Conservation (phyloP, 2,888 invertebrate species). For the Cerastoderma edule region DNA sequence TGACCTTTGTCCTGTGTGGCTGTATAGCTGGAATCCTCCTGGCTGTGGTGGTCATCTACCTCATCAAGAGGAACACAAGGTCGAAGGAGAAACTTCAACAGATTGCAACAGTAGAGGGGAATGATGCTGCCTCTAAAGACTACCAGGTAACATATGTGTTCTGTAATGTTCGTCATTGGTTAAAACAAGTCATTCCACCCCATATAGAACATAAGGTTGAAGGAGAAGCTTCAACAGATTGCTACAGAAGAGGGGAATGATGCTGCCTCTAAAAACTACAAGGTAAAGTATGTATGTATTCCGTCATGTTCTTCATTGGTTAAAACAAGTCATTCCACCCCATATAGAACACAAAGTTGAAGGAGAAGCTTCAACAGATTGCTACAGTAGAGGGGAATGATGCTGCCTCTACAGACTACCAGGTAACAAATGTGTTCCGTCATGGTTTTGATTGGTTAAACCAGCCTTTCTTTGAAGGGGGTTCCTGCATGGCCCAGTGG, state of each 20-base stretch:
- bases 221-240: constrained; percentile 92
- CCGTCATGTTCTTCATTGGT: too few species aligned
- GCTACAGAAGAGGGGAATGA: constrained; percentile 87
- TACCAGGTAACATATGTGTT: constrained; percentile 92
- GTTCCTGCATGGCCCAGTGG: too few species aligned
- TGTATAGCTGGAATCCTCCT: constrained; percentile 87
- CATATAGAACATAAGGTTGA: constrained; percentile 90
- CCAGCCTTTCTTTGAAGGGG: too few species aligned
- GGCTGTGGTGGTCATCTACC: constrained; percentile 87
- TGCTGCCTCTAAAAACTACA: constrained; percentile 96
- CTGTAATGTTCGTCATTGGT: too few species aligned
- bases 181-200: too few species aligned
- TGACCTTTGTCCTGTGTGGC: constrained; percentile 87
- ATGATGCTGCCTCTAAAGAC: constrained; percentile 92
- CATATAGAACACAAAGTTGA: constrained; percentile 90
- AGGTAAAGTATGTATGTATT: too few species aligned
- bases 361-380: constrained; percentile 92
- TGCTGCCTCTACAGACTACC: constrained; percentile 96
- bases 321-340: too few species aligned
- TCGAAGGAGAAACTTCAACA: constrained; percentile 92
- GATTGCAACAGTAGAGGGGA: constrained; percentile 88
- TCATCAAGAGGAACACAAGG: constrained; percentile 91
- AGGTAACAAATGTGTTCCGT: too few species aligned
- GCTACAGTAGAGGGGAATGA: constrained; percentile 87
- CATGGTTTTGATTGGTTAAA: too few species aligned